These are phyloP conservation scores for Elaphurus davidianus DNA, from an alignment of 2,113 vertebrate species.

Conservation along the genomic window DNA sequence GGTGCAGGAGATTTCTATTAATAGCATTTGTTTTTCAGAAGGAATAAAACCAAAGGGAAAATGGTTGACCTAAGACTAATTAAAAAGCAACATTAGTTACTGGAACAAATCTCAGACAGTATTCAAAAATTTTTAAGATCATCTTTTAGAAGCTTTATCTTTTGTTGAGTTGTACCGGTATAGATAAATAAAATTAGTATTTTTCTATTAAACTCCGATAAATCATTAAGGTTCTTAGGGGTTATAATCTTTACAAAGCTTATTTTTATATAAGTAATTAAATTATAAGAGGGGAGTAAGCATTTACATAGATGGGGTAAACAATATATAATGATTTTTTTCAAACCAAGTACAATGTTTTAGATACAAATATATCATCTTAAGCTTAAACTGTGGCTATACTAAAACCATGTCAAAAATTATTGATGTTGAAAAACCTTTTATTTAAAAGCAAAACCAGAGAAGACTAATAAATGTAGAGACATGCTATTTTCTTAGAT, in stretches of 20 bases:
- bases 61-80: background rate
- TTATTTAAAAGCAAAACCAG: background rate
- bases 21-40: constrained; percentile 2
- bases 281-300: background rate
- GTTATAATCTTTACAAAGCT: background rate
- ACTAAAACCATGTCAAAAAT: background rate
- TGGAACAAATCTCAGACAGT: background rate
- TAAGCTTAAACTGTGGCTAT: background rate
- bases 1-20: background rate
- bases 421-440: background rate
- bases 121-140: background rate
- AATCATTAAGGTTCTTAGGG: background rate
- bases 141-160: background rate
- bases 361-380: background rate
- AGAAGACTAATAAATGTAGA: background rate
- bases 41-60: background rate
- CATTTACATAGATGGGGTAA: background rate
- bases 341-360: background rate
- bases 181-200: background rate
- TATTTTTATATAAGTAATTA: background rate
- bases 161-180: background rate
- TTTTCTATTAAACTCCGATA: background rate
- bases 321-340: background rate
- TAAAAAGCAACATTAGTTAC: background rate
- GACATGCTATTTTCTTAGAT: background rate